Evolutionary conservation across 2,797 vertebrate species (phyloP), one percentile per base, ranked within the genome.

Genomic region (Lepus townsendii): DNA sequence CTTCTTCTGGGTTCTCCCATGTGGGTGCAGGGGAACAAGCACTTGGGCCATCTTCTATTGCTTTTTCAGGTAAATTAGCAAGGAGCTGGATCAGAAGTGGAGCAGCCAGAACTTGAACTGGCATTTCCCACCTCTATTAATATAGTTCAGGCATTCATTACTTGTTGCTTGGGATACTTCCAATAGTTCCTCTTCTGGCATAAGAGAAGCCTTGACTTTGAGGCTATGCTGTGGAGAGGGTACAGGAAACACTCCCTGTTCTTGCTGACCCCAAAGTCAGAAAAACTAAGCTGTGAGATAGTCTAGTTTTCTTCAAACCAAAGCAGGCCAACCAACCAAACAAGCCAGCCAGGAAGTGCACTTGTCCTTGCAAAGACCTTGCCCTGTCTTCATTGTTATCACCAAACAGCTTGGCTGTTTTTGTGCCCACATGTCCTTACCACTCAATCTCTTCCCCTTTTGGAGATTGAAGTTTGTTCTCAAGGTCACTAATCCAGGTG

Each of bases 381-480:
- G 54, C 38, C n/a, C 52, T 88, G 52, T 14, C 7, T 50, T 60
- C 63, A 13, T 77, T 91, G 66, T 87, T 68, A 80, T 24, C 50
- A 82, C 7, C 84, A 84, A 80, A 52, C 7, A 13, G 52, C 35
- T 32, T 30, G 11, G 24, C 83, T 77, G 5, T 19, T 69, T 92
- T 94, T 93, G 27, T 35, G 10, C 65, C 50, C 24, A 32, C 12
- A 30, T 69, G 63, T 82, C 14, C 30, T 78, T 88, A 63, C 32
- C 17, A 73, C 9, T 88, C 17, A 57, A 68, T 62, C 92, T 94
- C 13, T 62, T 95, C 24, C 7, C 42, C 16, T 12, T 90, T 22
- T 87, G 20, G 27, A 69, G 35, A 88, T 16, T 75, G 32, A 83
- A 83, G 63, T 88, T 95, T 94, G 24, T 75, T 76, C 35, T 72